phyloP scores from a whole-genome alignment of 2,888 invertebrate species.

The Lacanobia oleracea region DNA sequence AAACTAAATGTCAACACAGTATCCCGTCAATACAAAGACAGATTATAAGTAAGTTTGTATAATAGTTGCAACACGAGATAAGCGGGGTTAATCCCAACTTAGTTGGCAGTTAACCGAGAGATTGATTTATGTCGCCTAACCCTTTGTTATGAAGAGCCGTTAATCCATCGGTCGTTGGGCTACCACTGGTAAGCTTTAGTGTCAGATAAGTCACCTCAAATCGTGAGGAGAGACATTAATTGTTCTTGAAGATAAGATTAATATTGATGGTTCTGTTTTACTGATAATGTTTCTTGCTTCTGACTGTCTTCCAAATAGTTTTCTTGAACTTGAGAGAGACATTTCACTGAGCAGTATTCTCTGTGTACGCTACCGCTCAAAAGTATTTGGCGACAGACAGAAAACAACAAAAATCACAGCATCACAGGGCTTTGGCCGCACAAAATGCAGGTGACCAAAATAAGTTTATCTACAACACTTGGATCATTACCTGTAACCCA shows the following conservation, averaged over 20 bases:
- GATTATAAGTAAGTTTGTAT: slow-evolving; percentile 25
- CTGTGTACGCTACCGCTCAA: neutral
- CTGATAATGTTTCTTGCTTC: neutral
- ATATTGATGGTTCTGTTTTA: slow-evolving; percentile 18
- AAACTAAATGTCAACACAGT: slow-evolving; percentile 3
- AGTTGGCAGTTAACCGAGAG: slow-evolving; percentile 41
- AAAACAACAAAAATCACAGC: too few relatives aligned
- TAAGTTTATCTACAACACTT: neutral
- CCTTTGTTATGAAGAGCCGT: slow-evolving; percentile 55
- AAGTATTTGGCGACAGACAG: too few relatives aligned
- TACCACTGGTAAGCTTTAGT: slow-evolving; percentile 28
- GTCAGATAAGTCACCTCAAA: slow-evolving; percentile 41
- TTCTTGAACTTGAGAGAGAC: neutral
- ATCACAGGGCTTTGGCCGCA: too few relatives aligned
- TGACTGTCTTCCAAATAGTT: neutral
- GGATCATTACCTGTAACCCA: neutral
- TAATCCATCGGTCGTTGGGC: slow-evolving; percentile 43
- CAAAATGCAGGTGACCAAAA: too few relatives aligned
- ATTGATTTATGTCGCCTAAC: slow-evolving; percentile 56
- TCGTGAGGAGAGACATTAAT: slow-evolving; percentile 35
- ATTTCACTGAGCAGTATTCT: neutral
- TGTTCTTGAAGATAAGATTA: slow-evolving; percentile 19
- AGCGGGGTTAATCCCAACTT: slow-evolving; percentile 49
- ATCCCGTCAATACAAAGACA: slow-evolving; percentile 6
- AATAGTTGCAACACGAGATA: slow-evolving; percentile 48